These are phyloP conservation scores for Volucella bombylans DNA, from an alignment of 2,888 invertebrate genomes.

Conservation along the genomic window DNA sequence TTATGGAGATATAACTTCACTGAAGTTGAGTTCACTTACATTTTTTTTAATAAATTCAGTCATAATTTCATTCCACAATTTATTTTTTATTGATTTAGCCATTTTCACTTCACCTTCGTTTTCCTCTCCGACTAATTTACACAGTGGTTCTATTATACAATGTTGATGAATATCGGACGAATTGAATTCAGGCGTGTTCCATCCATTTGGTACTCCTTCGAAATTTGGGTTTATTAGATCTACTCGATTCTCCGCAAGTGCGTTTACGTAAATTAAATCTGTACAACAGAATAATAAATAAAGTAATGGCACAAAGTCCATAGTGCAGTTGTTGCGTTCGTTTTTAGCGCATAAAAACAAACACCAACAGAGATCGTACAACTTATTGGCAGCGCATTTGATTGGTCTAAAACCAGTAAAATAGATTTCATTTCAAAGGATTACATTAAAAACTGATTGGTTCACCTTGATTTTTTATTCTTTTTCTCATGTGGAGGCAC, in stretches of 20 bases:
- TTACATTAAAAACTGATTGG: not conserved
- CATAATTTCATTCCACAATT: constrained; percentile 91
- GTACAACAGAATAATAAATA: constrained; percentile 95
- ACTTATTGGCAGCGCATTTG: constrained; percentile 90
- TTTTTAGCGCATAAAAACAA: constrained; percentile 95
- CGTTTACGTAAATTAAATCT: constrained; percentile 95
- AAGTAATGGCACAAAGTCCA: constrained; percentile 96
- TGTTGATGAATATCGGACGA: constrained; percentile 84
- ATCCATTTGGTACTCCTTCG: constrained; percentile 89
- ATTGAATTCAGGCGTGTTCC: constrained; percentile 84
- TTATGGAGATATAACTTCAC: too few species aligned
- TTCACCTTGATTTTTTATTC: constrained; percentile 80
- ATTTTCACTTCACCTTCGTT: constrained; percentile 85
- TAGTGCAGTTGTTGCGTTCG: constrained; percentile 91
- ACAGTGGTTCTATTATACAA: constrained; percentile 92
- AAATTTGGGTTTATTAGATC: constrained; percentile 94
- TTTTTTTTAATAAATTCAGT: constrained; percentile 83
- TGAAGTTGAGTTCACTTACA: constrained; percentile 72
- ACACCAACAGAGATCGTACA: constrained; percentile 97
- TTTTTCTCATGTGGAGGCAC: constrained; percentile 83
- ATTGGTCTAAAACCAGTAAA: constrained; percentile 84
- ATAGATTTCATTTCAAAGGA: too few species aligned
- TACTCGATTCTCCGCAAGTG: constrained; percentile 89
- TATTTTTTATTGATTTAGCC: constrained; percentile 94
- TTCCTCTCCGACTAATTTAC: constrained; percentile 91